Percentiles rank a stretch among this genome's conserved stretches.
phyloP scores from a whole-genome alignment of 2,888 invertebrate genomes.

The Salticus scenicus region DNA sequence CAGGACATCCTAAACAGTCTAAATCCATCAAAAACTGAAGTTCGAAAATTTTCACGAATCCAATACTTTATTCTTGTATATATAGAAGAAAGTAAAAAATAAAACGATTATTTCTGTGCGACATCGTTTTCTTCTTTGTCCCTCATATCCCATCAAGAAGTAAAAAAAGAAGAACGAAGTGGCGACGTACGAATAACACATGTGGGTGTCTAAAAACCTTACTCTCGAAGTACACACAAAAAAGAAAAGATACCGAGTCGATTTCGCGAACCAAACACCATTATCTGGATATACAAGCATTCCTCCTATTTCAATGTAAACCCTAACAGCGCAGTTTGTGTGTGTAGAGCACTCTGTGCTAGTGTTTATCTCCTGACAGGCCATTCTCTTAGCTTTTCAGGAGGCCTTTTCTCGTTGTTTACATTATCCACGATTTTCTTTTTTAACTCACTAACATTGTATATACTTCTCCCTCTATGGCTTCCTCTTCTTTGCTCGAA shows the following conservation, averaged over 20 bases:
- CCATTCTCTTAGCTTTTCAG: conserved; percentile 56
- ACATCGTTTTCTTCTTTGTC: not conserved
- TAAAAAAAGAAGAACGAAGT: conserved; percentile 25
- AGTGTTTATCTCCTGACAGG: conserved; percentile 65
- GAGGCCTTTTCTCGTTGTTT: conserved; percentile 34
- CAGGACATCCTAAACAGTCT: too few species aligned
- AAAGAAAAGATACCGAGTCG: conserved; percentile 10
- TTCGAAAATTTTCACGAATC: too few species aligned
- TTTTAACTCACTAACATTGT: not conserved
- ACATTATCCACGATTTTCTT: conserved; percentile 32
- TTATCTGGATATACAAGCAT: conserved; percentile 66
- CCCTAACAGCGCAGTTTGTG: conserved; percentile 59
- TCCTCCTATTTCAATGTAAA: conserved; percentile 63
- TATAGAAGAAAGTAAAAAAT: too few species aligned
- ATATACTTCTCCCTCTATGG: not conserved
- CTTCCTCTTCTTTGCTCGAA: not conserved
- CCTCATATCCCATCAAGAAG: not conserved
- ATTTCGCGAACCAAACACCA: conserved; percentile 63
- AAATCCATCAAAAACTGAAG: too few species aligned
- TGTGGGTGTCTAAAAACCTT: not conserved
- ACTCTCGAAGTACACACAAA: not conserved
- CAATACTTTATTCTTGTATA: too few species aligned
- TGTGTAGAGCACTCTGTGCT: conserved; percentile 57
- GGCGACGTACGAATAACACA: conserved; percentile 57
- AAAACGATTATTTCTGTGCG: too few species aligned